Conservation (phyloP, 2,888 invertebrate genomes). For the Argyra leucocephala region DNA sequence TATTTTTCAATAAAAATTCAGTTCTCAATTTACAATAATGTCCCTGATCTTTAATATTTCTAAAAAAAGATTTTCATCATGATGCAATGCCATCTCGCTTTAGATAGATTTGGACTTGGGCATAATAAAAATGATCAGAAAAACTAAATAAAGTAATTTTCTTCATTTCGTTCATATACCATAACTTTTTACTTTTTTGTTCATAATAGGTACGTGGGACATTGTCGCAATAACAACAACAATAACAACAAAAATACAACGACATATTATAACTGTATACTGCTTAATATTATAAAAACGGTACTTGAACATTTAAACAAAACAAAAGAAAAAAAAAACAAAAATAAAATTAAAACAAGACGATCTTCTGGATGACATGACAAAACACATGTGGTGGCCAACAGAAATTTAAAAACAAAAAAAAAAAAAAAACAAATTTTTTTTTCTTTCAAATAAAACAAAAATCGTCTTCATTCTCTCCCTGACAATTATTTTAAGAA, state of each 20-base stretch:
- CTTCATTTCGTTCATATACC: too few relatives aligned
- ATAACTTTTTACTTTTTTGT: too few relatives aligned
- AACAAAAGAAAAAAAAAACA: not conserved
- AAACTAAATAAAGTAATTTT: too few relatives aligned
- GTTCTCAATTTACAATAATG: not conserved
- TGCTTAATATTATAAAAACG: not conserved
- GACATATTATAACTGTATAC: too few relatives aligned
- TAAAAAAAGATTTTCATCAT: not conserved
- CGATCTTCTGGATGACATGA: not conserved
- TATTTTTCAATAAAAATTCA: not conserved
- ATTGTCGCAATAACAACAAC: too few relatives aligned
- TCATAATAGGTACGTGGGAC: not conserved
- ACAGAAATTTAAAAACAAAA: not conserved
- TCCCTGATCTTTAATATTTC: not conserved
- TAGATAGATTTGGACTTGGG: not conserved
- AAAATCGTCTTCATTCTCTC: not conserved
- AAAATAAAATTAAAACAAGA: not conserved
- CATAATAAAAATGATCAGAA: too few relatives aligned
- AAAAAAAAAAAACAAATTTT: too few relatives aligned
- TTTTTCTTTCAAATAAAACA: not conserved
- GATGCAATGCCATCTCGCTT: not conserved
- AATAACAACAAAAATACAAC: too few relatives aligned
- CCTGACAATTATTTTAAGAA: not conserved
- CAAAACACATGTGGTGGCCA: not conserved
- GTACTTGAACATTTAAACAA: not conserved